phyloP scores from a whole-genome alignment of 2,113 vertebrate species.

The Alaudala cheleensis region DNA sequence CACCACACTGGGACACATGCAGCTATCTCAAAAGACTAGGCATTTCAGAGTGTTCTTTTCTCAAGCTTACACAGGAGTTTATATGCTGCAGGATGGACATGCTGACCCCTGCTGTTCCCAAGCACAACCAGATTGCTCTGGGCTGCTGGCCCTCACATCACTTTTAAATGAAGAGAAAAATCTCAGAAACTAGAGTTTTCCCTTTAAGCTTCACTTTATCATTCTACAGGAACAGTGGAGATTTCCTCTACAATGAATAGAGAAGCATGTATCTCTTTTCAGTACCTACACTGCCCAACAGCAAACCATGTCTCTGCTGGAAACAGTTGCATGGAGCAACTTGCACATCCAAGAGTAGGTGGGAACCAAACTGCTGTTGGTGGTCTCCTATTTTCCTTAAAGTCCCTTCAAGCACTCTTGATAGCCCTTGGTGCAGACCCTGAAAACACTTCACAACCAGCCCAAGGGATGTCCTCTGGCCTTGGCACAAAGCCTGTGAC shows the following conservation, averaged over 20 bases:
- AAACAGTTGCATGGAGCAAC: background rate
- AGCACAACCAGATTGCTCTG: background rate
- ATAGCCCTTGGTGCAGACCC: background rate
- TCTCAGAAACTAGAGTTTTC: background rate
- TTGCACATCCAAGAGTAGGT: background rate
- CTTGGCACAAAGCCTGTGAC: fast-evolving
- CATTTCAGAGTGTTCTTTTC: background rate
- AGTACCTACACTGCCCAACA: background rate
- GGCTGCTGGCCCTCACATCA: background rate
- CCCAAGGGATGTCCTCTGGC: background rate
- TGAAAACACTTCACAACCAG: background rate
- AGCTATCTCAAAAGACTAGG: background rate
- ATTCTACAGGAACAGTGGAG: background rate
- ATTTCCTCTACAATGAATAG: background rate
- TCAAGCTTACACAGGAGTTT: background rate
- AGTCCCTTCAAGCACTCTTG: background rate
- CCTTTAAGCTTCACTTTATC: background rate
- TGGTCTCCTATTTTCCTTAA: background rate
- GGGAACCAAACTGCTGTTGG: fast-evolving
- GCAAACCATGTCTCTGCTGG: background rate
- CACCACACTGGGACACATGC: background rate
- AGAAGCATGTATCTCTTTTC: background rate
- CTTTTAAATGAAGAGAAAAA: background rate
- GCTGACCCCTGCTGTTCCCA: background rate
- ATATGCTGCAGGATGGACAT: fast-evolving